A percentile compares a stretch with the other conserved stretches of the same genome.
These are phyloP conservation scores for Acestrorhynchus altus DNA, from an alignment of 2,797 vertebrate species.

Conservation along the genomic window DNA sequence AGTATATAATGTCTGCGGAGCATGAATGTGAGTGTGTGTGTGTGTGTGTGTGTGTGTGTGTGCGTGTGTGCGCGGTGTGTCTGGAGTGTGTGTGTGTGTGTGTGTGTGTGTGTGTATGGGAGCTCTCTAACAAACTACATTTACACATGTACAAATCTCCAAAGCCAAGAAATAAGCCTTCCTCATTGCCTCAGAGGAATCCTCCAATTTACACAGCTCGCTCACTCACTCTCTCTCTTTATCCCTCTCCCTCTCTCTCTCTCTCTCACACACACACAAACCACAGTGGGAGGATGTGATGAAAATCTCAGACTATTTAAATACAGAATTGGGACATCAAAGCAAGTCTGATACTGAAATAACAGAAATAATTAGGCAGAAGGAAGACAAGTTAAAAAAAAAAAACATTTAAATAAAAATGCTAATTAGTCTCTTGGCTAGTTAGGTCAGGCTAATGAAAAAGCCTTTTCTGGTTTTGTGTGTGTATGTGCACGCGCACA, in stretches of 20 bases:
- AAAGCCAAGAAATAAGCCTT: conserved; percentile 37
- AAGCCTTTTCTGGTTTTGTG: conserved; percentile 84
- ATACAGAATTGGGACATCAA: conserved; percentile 98
- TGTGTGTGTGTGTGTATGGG: conserved; percentile 1
- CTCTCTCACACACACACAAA: conserved; percentile 47
- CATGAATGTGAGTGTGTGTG: conserved; percentile 19
- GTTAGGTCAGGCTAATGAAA: conserved; percentile 83
- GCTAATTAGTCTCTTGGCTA: conserved; percentile 96
- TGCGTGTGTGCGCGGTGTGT: too few relatives aligned
- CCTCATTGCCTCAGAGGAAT: conserved; percentile 13
- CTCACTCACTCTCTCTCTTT: conserved; percentile 50
- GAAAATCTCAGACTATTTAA: conserved; percentile 97
- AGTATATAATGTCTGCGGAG: conserved; percentile 22
- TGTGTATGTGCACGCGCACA: conserved; percentile 25
- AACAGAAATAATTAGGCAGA: conserved; percentile 82
- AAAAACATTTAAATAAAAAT: conserved; percentile 95
- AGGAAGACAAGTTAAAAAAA: conserved; percentile 78
- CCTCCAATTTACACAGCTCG: conserved; percentile 26
- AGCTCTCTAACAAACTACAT: conserved; percentile 36
- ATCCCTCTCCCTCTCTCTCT: conserved; percentile 30
- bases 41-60: conserved; percentile 27
- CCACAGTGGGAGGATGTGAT: conserved; percentile 92
- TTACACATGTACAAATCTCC: conserved; percentile 52
- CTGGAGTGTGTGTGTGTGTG: conserved; percentile 6
- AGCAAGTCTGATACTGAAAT: conserved; percentile 84